Evolutionary conservation across 1,140 invertebrate genomes (phyloP), one percentile per base, ranked within the genome.

Genomic region (Nautilus pompilius): DNA sequence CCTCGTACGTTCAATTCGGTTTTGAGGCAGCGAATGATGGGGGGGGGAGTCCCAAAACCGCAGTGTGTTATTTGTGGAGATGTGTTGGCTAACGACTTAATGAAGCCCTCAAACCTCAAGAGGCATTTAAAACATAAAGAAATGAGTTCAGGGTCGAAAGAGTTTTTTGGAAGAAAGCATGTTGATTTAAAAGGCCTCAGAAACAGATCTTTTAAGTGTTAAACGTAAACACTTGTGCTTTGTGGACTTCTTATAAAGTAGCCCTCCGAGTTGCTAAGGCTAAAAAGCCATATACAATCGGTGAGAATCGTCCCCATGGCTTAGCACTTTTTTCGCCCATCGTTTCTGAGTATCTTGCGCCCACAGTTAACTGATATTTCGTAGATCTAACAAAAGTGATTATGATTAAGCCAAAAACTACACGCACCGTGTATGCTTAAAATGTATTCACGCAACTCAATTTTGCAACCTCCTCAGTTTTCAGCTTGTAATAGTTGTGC

Each of bases 101-200:
- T 49, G 36, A 49, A 49, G 48, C 48, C 48, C n/a, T 49, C 2
- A 49, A 49, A 49, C 26, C 48, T 49, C 48, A 13, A 49, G 48
- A 8, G 2, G 20, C 48, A 49, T 49, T 22, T 49, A 22, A 49
- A 49, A 2, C 20, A 49, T 49, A 49, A 49, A 2, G 20, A 2
- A 49, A 49, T 49, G 0, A 49, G 48, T 49, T 49, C 48, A 49
- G 26, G 26, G 20, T 20, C 48, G 2, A 49, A 13, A 49, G 48
- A 49, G 48, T 49, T 49, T 24, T 17, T 49, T 49, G 48, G 26
- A 49, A 49, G 48, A 41, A 41, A 41, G 36, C 36, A 41, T 41
- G 1, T 41, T 49, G 48, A 49, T 49, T 49, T 49, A 49, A 49
- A 49, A 49, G 20, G 48, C 1, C 26, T 49, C 13, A 1, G 48